Evolutionary conservation across 2,797 vertebrate genomes (phyloP).

Genomic region (Valencia hispanica): DNA sequence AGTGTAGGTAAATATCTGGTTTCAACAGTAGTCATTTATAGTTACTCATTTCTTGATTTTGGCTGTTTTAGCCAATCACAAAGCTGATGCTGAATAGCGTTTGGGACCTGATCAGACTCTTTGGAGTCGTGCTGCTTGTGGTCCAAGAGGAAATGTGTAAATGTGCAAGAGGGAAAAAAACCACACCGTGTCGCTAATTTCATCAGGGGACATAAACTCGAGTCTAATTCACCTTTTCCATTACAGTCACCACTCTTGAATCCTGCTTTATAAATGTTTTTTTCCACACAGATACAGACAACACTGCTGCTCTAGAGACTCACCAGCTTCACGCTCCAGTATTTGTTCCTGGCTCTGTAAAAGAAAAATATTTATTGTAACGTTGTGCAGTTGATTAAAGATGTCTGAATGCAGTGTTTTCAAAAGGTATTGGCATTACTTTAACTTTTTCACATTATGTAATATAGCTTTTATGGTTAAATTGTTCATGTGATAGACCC

Average conservation of each 20-base stretch:
- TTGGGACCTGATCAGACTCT: too few species aligned
- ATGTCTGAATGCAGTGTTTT: neutral
- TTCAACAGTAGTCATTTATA: too few species aligned
- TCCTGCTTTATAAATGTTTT: neutral
- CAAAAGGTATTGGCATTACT: neutral
- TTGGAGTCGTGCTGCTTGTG: too few species aligned
- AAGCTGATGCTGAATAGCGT: too few species aligned
- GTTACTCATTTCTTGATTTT: too few species aligned
- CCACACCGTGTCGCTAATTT: neutral
- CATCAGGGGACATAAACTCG: neutral
- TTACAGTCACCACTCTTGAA: neutral
- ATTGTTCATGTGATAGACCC: neutral
- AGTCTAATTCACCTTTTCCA: neutral
- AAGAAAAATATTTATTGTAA: constrained; percentile 20
- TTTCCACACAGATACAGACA: neutral
- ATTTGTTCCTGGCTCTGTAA: constrained; percentile 64
- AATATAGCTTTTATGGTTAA: neutral
- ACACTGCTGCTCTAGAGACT: constrained; percentile 26
- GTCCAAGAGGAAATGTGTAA: neutral
- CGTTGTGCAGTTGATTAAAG: neutral
- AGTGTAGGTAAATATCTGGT: too few species aligned
- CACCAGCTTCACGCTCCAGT: constrained; percentile 70
- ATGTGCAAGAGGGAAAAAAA: too few species aligned
- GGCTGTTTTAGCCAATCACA: too few species aligned
- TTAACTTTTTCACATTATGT: neutral